Evolutionary conservation across 2,888 invertebrate genomes (phyloP), one percentile per base, ranked within the genome.

Genomic region (Napeogenes sylphis): DNA sequence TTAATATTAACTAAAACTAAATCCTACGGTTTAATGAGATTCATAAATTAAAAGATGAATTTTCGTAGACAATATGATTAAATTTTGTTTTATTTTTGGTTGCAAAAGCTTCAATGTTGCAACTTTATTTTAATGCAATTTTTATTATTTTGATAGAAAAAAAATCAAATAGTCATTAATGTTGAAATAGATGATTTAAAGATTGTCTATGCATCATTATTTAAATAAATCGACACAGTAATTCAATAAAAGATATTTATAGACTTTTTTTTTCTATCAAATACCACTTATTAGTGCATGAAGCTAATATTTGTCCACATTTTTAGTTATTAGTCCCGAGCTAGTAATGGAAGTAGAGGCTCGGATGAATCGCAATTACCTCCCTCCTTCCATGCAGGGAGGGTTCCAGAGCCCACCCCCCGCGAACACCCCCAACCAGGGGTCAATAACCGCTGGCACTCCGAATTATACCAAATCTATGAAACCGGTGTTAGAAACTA

Each of bases 271-370:
- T 30, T 51, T 51, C 51, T 51, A 51, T 30, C 51, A 51, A 3
- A 8, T 30, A 51, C 12, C 45, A 64, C 65, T 62, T 51, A 51
- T 21, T 63, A 66, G 59, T 61, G 70, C 70, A 65, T 69, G 71
- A 57, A 61, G 73, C 74, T 77, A 75, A 74, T 78, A 74, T 68
- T 64, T 63, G 30, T 65, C 21, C 14, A 51, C 51, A 30, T 73
- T 76, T 82, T 84, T 92, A 97, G 97, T 96, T 79, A 96, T 97
- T 91, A 95, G 96, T 83, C 96, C 96, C 70, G 96, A 97, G 84
- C 92, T 97, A 85, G 95, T 96, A 73, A 94, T 95, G 93, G 97
- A 97, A 82, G 96, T 97, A 72, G 97, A 97, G 89, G 94, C 94
- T 74, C 93, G 97, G 81, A 97, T 97, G 96, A 95, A 95, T 81